Evolutionary conservation across 1,140 invertebrate genomes (phyloP).

Genomic region (Pseudachorutes palmiensis): DNA sequence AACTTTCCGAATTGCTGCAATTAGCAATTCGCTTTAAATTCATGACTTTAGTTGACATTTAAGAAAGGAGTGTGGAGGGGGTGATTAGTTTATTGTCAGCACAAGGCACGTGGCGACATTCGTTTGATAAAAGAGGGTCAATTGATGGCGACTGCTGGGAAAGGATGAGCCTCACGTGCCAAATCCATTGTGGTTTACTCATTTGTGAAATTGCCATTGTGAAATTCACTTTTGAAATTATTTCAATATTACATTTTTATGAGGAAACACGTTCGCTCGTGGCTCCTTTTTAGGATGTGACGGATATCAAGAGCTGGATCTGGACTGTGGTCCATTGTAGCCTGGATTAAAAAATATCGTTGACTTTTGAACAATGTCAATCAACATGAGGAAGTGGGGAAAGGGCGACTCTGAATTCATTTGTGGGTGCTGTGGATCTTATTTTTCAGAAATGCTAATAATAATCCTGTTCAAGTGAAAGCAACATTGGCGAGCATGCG

Average conservation of each 20-base stretch:
- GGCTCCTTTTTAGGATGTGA: neutral
- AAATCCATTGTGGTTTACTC: neutral
- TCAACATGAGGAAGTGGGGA: neutral
- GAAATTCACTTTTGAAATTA: neutral
- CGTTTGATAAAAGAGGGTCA: neutral
- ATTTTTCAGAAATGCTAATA: too few relatives aligned
- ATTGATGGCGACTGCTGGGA: neutral
- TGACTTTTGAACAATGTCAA: neutral
- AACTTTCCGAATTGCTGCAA: neutral
- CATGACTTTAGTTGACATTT: neutral
- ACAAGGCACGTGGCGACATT: neutral
- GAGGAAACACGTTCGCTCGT: neutral
- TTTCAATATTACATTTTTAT: neutral
- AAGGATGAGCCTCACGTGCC: conserved; percentile 1
- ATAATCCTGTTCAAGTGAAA: too few relatives aligned
- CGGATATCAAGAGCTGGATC: neutral
- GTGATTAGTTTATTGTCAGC: conserved; percentile 1
- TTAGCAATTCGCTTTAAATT: neutral
- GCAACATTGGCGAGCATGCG: too few relatives aligned
- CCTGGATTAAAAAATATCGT: conserved; percentile 8
- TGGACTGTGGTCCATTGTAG: neutral
- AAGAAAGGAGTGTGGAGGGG: neutral
- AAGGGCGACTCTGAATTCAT: neutral
- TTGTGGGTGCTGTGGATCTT: too few relatives aligned
- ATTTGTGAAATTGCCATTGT: neutral